A percentile compares a stretch with the other conserved stretches of the same genome.
These are phyloP conservation scores for Aphidius ervi DNA, from an alignment of 1,140 invertebrate species.

Conservation along the genomic window DNA sequence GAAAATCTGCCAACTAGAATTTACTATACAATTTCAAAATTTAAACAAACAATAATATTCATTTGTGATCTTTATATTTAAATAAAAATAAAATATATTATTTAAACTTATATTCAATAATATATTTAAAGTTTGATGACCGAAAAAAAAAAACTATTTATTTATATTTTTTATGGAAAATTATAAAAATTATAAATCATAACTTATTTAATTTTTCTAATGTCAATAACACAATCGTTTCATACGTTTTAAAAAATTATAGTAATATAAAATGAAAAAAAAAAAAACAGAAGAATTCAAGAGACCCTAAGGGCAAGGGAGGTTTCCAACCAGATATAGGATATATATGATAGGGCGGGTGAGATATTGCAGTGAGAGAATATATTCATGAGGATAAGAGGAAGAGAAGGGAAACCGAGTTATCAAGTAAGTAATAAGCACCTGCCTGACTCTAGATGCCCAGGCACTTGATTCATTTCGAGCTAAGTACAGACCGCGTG, in stretches of 20 bases:
- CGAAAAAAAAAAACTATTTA: too few species aligned
- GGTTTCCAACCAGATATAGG: slow-evolving; percentile 36
- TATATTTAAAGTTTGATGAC: too few species aligned
- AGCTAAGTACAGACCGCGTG: slow-evolving; percentile 52
- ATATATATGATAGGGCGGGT: slow-evolving; percentile 32
- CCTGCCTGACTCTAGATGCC: slow-evolving; percentile 48
- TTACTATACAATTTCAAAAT: too few species aligned
- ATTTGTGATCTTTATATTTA: too few species aligned
- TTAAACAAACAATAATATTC: too few species aligned
- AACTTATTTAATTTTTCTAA: too few species aligned
- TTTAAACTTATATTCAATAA: too few species aligned
- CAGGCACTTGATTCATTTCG: slow-evolving; percentile 53
- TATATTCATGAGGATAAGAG: slow-evolving; percentile 21
- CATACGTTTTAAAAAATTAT: not conserved
- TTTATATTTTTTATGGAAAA: too few species aligned
- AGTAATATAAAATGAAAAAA: slow-evolving; percentile 1
- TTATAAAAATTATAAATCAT: too few species aligned
- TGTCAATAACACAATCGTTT: too few species aligned
- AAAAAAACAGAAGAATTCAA: slow-evolving; percentile 34
- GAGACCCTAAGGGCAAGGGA: slow-evolving; percentile 44
- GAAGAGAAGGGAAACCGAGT: slow-evolving; percentile 18
- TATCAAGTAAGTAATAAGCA: slow-evolving; percentile 51
- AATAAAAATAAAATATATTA: too few species aligned
- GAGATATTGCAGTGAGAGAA: slow-evolving; percentile 18
- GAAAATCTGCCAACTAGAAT: too few species aligned